Percentiles rank a stretch among this genome's conserved stretches.
Evolutionary conservation across 2,888 invertebrate species (phyloP).

Genomic region (Polietes domitor): DNA sequence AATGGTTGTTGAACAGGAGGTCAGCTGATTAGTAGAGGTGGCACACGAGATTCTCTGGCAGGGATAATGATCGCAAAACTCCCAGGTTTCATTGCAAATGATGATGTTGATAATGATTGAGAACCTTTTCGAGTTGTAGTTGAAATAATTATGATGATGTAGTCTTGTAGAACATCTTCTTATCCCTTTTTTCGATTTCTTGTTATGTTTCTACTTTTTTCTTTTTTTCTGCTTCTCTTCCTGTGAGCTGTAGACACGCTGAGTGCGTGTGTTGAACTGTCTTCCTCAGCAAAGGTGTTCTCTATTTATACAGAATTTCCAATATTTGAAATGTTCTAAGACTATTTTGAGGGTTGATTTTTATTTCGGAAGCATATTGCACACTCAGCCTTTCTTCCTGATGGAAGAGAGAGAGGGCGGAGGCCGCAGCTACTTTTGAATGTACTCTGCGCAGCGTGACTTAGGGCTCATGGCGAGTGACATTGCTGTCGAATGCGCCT

Average conservation of each 20-base stretch:
- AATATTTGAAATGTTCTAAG: too few species aligned
- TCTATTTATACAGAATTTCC: conserved; percentile 60
- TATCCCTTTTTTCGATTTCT: not conserved
- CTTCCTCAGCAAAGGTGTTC: conserved; percentile 37
- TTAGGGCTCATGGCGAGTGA: too few species aligned
- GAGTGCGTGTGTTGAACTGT: conserved; percentile 53
- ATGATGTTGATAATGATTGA: too few species aligned
- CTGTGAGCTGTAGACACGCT: conserved; percentile 59
- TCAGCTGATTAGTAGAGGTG: not conserved
- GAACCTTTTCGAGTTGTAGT: not conserved
- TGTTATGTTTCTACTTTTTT: not conserved
- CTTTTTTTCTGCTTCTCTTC: too few species aligned
- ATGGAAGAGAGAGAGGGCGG: too few species aligned
- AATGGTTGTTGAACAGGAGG: not conserved
- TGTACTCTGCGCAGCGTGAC: too few species aligned
- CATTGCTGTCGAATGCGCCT: too few species aligned
- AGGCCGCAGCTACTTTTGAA: too few species aligned
- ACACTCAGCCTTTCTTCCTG: too few species aligned
- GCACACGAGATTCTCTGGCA: not conserved
- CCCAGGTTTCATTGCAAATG: conserved; percentile 6
- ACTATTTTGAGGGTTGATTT: too few species aligned
- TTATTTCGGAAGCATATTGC: too few species aligned
- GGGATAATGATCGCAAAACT: too few species aligned
- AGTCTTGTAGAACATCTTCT: not conserved
- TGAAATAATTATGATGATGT: not conserved